A percentile compares a stretch with the other conserved stretches of the same genome.
phyloP scores from a whole-genome alignment of 2,888 invertebrate species.

The Agapetus fuscipes region DNA sequence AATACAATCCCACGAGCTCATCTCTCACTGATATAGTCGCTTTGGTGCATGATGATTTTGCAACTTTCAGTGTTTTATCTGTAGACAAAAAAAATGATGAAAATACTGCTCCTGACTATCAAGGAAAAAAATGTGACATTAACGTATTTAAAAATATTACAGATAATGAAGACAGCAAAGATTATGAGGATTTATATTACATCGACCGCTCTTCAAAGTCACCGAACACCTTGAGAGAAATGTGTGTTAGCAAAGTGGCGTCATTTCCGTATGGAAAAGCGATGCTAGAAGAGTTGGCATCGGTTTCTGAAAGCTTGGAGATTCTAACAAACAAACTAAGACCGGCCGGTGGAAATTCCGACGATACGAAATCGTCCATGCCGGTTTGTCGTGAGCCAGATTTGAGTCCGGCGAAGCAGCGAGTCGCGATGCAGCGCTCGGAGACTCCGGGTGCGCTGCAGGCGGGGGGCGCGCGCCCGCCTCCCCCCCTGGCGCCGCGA shows the following conservation, averaged over 20 bases:
- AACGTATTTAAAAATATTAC: no score
- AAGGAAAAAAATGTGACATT: no score
- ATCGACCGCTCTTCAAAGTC: background rate
- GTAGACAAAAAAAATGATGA: slow-evolving; percentile 5
- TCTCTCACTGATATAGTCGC: slow-evolving; percentile 52
- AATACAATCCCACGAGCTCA: slow-evolving; percentile 51
- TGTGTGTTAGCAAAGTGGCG: slow-evolving; percentile 55
- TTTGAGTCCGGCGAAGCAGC: slow-evolving; percentile 11
- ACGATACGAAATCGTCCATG: no score
- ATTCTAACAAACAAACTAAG: slow-evolving; percentile 26
- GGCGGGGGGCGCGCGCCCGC: slow-evolving; percentile 17
- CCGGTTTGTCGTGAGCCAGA: no score
- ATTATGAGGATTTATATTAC: no score
- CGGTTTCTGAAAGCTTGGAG: slow-evolving; percentile 48
- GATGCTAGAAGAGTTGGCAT: slow-evolving; percentile 58
- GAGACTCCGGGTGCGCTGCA: slow-evolving; percentile 22
- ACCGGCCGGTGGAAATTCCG: background rate
- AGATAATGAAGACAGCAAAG: no score
- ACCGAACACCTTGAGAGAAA: slow-evolving; percentile 49
- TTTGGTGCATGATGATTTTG: slow-evolving; percentile 38
- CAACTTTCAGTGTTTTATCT: no score
- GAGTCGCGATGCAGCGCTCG: slow-evolving; percentile 11
- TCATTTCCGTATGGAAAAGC: slow-evolving; percentile 60
- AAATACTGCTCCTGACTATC: slow-evolving; percentile 8
- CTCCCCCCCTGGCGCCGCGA: slow-evolving; percentile 38